A percentile compares a stretch with the other conserved stretches of the same genome.
Conservation (phyloP, 2,797 vertebrate species). For the Leuciscus waleckii region DNA sequence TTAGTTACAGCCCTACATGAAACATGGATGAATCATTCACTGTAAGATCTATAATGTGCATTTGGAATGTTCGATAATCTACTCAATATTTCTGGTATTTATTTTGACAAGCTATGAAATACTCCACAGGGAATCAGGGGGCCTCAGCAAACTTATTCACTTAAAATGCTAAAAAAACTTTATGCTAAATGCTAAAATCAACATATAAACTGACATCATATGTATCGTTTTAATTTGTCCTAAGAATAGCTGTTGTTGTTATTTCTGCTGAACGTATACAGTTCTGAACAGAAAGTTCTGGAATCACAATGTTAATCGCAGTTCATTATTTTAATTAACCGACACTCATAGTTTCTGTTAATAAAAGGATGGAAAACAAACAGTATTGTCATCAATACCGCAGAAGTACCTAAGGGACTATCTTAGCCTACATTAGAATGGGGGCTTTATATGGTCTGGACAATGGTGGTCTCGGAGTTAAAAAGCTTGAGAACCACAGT, state of each 20-base stretch:
- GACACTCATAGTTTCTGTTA: not conserved
- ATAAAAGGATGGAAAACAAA: not conserved
- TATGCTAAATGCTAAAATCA: not conserved
- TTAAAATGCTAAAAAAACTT: constrained; percentile 1
- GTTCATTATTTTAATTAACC: not conserved
- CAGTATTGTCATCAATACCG: not conserved
- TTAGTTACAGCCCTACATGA: not conserved
- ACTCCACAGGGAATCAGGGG: not conserved
- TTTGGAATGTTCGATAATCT: not conserved
- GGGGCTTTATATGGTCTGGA: constrained; percentile 1
- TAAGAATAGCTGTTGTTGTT: not conserved
- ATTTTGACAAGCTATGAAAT: not conserved
- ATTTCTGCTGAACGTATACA: not conserved
- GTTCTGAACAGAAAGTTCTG: not conserved
- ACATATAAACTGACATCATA: not conserved
- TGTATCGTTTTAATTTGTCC: not conserved
- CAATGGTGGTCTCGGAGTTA: not conserved
- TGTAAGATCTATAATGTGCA: not conserved
- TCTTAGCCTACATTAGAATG: not conserved
- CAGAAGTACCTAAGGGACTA: not conserved
- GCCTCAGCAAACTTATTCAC: not conserved
- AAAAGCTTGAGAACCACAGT: not conserved
- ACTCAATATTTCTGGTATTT: not conserved
- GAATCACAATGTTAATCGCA: not conserved
- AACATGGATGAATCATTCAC: not conserved